phyloP scores from a whole-genome alignment of 2,888 invertebrate genomes.

The Brachypalpus laphriformis region DNA sequence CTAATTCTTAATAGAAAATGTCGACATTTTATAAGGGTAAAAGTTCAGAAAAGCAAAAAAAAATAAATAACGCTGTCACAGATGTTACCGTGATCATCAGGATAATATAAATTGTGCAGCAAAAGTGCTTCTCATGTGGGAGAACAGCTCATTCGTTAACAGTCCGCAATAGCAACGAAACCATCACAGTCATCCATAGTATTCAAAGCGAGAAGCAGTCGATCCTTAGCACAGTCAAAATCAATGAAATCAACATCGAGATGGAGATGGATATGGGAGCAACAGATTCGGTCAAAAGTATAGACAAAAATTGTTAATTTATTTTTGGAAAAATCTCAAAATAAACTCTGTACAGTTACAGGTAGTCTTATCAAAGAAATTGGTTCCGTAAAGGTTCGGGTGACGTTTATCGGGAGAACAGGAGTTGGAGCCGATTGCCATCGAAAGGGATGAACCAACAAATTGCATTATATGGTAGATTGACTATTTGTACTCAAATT shows the following conservation, averaged over 20 bases:
- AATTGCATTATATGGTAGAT: too few species aligned
- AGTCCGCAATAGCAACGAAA: not conserved
- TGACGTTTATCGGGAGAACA: conserved; percentile 17
- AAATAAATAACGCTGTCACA: conserved; percentile 1
- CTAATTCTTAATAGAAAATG: not conserved
- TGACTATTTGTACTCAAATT: too few species aligned
- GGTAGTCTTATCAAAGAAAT: too few species aligned
- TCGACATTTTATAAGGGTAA: not conserved
- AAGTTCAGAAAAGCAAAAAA: not conserved
- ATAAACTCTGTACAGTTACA: too few species aligned
- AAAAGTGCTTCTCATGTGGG: conserved; percentile 11
- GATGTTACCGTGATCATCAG: conserved; percentile 9
- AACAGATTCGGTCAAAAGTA: conserved; percentile 18
- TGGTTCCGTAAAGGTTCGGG: conserved; percentile 14
- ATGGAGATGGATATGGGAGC: conserved; percentile 20
- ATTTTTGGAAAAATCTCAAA: too few species aligned
- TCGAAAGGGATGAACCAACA: not conserved
- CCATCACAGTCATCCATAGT: not conserved
- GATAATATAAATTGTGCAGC: conserved; percentile 11
- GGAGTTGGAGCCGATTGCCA: not conserved
- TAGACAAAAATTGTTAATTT: not conserved
- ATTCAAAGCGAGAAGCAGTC: not conserved
- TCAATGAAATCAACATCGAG: conserved; percentile 15
- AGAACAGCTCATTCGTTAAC: not conserved
- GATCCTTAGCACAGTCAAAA: not conserved